Evolutionary conservation across 2,113 vertebrate species (phyloP).

Genomic region (Agapornis roseicollis): DNA sequence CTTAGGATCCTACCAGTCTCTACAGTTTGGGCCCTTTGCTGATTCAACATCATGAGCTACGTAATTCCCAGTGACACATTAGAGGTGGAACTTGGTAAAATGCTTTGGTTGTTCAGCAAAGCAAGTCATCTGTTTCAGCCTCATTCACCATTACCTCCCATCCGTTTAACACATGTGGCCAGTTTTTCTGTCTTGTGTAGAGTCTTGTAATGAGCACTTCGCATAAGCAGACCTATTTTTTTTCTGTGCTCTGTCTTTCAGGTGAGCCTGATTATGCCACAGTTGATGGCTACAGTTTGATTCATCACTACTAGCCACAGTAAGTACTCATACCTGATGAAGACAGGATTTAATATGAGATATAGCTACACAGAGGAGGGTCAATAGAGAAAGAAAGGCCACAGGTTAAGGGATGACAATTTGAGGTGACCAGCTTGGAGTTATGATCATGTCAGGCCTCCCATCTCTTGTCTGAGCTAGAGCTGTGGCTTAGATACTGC

Average conservation of each 20-base stretch:
- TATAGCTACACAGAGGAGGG: neutral
- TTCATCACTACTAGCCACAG: slow-evolving; percentile 62
- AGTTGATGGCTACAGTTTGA: slow-evolving; percentile 69
- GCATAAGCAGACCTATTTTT: neutral
- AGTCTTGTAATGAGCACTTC: neutral
- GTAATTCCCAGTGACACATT: neutral
- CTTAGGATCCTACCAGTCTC: neutral
- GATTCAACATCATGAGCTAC: neutral
- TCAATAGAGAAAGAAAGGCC: neutral
- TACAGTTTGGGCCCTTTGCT: neutral
- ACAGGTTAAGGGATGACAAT: neutral
- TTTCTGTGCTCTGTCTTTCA: slow-evolving; percentile 29
- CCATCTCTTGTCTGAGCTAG: neutral
- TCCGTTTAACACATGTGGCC: neutral
- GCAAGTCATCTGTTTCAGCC: neutral
- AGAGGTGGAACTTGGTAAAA: neutral
- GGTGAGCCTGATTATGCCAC: slow-evolving; percentile 69
- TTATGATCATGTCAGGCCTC: neutral
- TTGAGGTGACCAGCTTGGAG: neutral
- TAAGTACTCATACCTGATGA: slow-evolving; percentile 45
- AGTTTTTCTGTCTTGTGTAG: neutral
- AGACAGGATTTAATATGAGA: neutral
- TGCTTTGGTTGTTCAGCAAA: neutral
- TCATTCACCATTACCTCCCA: neutral
- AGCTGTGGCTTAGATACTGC: neutral